Evolutionary conservation across 2,113 vertebrate species (phyloP), one percentile per base, ranked within the genome.

Genomic region (Aspiorhynchus laticeps): DNA sequence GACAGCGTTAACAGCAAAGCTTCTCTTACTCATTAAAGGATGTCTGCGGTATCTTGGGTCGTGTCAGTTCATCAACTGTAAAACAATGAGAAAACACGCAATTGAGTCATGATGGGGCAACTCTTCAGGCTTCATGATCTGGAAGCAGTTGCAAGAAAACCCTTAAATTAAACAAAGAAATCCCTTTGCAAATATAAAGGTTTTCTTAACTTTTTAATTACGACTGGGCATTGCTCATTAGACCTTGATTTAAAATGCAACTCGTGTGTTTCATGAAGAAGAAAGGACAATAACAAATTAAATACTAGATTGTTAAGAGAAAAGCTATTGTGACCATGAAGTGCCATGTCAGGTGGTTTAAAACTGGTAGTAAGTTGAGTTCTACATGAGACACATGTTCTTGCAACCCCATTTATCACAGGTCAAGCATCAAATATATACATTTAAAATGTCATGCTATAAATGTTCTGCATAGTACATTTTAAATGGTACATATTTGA

Each of bases 51-150:
- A 92, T 89, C 91, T 96, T 96, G 87, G 94, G 84, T 90, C 96
- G 98, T 87, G 94, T 93, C 91, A 98, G 93, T 88, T 99, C 98
- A 91, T 99, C 98, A 94, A 95, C 98, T 99, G 92, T 89, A 88
- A 73, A 93, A 93, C 91, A 92, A 91, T 12, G 36, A 85, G 48
- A 91, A 76, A n/a, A 26, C 24, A 81, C 10, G 1, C 67, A 71
- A 76, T 7, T 48, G 61, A 71, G 43, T 48, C 38, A 38, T 21
- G 6, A 38, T 21, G 6, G 28, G 2, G 63, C 26, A 69, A 83
- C 8, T 26, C 28, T 71, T 83, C 38, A 51, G 15, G 10, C 19
- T 71, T 83, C 51, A 33, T 15, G 26, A 83, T 83, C 63, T 67
- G 61, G 8, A 53, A 15, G 15, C 41, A 46, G 41, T 75, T 46